Conservation (phyloP, 2,113 vertebrate genomes). For the Tiliqua scincoides region DNA sequence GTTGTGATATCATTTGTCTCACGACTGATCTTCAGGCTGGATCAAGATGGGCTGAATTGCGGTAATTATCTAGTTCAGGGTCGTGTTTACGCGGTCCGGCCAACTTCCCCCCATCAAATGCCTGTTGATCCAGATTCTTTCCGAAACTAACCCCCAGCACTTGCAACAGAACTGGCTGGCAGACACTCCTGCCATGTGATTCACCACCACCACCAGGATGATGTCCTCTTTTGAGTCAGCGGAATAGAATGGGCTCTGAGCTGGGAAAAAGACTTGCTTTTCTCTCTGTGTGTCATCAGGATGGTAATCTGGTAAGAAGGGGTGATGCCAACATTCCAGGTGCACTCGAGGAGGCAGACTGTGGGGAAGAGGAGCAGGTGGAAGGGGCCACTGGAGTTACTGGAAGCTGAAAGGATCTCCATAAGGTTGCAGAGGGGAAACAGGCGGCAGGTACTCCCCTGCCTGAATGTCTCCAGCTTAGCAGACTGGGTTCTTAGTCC, state of each 20-base stretch:
- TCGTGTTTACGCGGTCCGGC: neutral
- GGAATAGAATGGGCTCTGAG: too few relatives aligned
- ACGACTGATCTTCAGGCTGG: neutral
- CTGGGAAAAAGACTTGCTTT: neutral
- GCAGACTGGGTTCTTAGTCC: neutral
- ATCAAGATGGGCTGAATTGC: neutral
- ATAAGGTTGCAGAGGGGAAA: neutral
- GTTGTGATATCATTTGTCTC: too few relatives aligned
- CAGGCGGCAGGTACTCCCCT: neutral
- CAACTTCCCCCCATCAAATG: neutral
- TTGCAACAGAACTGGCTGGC: neutral
- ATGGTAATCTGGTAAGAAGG: neutral
- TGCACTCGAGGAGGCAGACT: neutral
- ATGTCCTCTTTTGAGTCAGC: neutral
- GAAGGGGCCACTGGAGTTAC: too few relatives aligned
- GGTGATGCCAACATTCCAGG: too few relatives aligned
- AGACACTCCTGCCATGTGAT: neutral
- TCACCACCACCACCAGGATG: neutral
- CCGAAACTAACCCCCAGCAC: neutral
- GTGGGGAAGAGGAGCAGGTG: neutral
- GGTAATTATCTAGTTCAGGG: neutral
- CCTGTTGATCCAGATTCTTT: neutral
- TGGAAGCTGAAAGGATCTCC: neutral
- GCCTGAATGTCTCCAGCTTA: neutral
- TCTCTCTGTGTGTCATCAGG: neutral